These are phyloP conservation scores for Melangyna quadrimaculata DNA, from an alignment of 2,888 invertebrate species.

Conservation along the genomic window DNA sequence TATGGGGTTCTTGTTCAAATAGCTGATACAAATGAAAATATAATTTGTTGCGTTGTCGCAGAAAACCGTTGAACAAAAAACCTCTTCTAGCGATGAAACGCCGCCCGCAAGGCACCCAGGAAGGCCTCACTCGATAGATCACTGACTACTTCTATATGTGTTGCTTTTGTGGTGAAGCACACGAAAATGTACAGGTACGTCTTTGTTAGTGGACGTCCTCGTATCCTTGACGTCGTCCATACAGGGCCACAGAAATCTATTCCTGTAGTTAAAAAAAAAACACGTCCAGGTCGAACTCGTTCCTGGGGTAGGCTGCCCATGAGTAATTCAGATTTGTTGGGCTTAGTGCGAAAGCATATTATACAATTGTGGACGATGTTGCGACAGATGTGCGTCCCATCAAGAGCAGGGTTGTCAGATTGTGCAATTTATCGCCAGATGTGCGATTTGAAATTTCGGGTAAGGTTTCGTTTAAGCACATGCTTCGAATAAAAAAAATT, in stretches of 20 bases:
- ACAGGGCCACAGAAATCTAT: constrained; percentile 13
- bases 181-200: background rate
- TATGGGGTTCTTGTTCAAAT: background rate
- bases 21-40: background rate
- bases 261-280: background rate
- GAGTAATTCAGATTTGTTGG: background rate
- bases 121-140: background rate
- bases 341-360: constrained; percentile 30
- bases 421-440: too few species aligned
- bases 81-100: constrained; percentile 26
- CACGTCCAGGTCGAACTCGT: background rate
- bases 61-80: constrained; percentile 5
- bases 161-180: background rate
- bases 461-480: too few species aligned
- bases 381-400: constrained; percentile 8
- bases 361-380: constrained; percentile 26
- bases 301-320: constrained; percentile 9
- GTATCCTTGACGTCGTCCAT: background rate
- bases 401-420: too few species aligned
- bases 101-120: background rate
- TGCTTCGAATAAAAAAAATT: too few species aligned
- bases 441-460: too few species aligned
- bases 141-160: background rate
- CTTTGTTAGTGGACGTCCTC: background rate
- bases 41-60: constrained; percentile 38